Percentiles rank a stretch among this genome's conserved stretches.
These are phyloP conservation scores for Caenorhabditis sinica DNA, from an alignment of 2,888 invertebrate species.

Conservation along the genomic window DNA sequence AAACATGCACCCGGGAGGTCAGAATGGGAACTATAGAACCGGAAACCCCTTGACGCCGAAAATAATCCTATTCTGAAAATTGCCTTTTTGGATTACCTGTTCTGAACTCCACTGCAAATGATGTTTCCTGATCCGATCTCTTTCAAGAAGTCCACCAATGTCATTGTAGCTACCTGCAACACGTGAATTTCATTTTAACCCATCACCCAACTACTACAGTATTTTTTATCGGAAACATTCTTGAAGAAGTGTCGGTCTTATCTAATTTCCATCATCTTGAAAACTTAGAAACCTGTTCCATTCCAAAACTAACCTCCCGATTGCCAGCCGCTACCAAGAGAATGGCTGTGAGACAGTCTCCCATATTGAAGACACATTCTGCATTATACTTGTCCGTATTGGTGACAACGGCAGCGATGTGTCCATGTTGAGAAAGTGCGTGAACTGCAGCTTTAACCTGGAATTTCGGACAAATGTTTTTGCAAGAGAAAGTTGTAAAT, in stretches of 20 bases:
- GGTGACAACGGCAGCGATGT: conserved; percentile 74
- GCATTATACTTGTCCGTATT: conserved; percentile 65
- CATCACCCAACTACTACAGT: neutral
- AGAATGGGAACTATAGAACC: conserved; percentile 11
- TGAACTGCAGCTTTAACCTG: conserved; percentile 79
- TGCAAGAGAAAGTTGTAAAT: conserved; percentile 6
- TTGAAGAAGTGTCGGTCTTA: neutral
- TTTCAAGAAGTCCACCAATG: conserved; percentile 59
- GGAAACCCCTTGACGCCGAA: conserved; percentile 12
- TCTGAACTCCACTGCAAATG: conserved; percentile 60
- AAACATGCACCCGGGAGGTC: conserved; percentile 45
- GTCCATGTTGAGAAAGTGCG: conserved; percentile 75
- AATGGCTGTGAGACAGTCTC: conserved; percentile 78
- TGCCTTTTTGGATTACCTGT: conserved; percentile 33
- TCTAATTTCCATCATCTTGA: neutral
- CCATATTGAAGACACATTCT: conserved; percentile 72
- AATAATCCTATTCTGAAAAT: neutral
- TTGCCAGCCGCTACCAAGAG: conserved; percentile 72
- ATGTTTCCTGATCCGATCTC: conserved; percentile 41
- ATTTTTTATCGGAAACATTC: neutral
- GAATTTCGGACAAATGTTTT: neutral
- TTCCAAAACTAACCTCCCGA: conserved; percentile 45
- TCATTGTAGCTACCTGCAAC: conserved; percentile 44
- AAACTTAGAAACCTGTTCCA: neutral
- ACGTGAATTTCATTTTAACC: neutral